These are phyloP conservation scores for Okamejei kenojei DNA, from an alignment of 2,797 vertebrate species.

Conservation along the genomic window DNA sequence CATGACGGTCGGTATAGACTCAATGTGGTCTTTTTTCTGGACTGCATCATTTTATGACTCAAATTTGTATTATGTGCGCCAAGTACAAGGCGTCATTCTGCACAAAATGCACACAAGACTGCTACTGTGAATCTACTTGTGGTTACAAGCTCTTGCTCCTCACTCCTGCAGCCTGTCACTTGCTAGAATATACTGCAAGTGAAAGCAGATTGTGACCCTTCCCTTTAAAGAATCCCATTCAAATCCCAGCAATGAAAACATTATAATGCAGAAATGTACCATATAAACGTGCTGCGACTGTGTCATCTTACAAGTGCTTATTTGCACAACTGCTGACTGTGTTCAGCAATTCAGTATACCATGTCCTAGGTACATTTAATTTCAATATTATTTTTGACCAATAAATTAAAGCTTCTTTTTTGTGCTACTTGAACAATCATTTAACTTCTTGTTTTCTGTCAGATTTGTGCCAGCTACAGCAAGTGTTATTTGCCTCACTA, in stretches of 20 bases:
- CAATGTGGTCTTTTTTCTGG: too few relatives aligned
- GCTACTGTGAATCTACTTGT: background rate
- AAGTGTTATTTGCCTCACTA: too few relatives aligned
- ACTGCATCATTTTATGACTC: too few relatives aligned
- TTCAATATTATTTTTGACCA: background rate
- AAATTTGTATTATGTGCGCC: background rate
- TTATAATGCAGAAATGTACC: background rate
- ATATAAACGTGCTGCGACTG: background rate
- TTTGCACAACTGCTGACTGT: background rate
- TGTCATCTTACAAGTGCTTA: background rate
- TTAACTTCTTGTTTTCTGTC: background rate
- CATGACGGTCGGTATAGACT: too few relatives aligned
- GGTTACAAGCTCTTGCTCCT: background rate
- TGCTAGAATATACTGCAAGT: background rate
- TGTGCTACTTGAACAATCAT: background rate
- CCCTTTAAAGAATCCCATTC: background rate
- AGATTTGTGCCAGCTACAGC: background rate
- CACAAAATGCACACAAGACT: background rate
- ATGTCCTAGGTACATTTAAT: background rate
- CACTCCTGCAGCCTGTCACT: background rate
- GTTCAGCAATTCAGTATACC: background rate
- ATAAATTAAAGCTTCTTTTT: background rate
- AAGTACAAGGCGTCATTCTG: background rate
- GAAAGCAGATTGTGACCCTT: background rate
- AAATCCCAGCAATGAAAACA: background rate